Base-by-base conservation (phyloP, 2,888 invertebrate genomes). In the Brachyopa scutellaris region DNA sequence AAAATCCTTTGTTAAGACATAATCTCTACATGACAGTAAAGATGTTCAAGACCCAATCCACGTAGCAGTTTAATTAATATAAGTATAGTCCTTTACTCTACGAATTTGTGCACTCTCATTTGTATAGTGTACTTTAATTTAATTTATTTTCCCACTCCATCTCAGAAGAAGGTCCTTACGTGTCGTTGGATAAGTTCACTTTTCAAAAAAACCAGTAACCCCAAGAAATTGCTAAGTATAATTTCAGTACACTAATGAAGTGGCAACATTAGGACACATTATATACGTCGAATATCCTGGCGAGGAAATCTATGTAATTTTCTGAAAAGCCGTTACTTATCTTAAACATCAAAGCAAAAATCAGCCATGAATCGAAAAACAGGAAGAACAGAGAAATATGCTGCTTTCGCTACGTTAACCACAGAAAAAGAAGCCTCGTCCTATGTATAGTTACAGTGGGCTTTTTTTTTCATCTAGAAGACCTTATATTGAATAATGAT, bases 401-500 rank as follows among this genome's bases (percentile, higher is more conserved):
- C 61, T 49, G n/a, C n/a, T n/a, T 59, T 49, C 49, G 47, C 45
- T 55, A 57, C 23, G 36, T 67, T 57, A 53, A 29, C 51, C 29
- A n/a, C 38, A 53, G 6, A 9, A 19, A 3, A 31, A 7, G 29
- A 13, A n/a, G n/a, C 9, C 55, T 8, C 15, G 33, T 17, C 6
- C 36, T 61, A 45, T 42, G 17, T 42, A 11, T 6, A 45, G 29
- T 57, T 13, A 33, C 36, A 26, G 17, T 11, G n/a, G n/a, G 36
- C 23, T 36, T 15, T 51, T 29, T 53, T 38, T 17, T 53, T 31
- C 33, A 29, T 38, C 55, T 31, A 29, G 36, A 31, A 36, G 33
- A 11, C 13, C 38, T 62, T 47, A 62, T 36, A 73, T 70, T 61
- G 70, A 61, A 61, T 70, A 61, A 70, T 70, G 70, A 73, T 62